phyloP scores from a whole-genome alignment of 2,113 vertebrate genomes.

The Oreotrochilus melanogaster region DNA sequence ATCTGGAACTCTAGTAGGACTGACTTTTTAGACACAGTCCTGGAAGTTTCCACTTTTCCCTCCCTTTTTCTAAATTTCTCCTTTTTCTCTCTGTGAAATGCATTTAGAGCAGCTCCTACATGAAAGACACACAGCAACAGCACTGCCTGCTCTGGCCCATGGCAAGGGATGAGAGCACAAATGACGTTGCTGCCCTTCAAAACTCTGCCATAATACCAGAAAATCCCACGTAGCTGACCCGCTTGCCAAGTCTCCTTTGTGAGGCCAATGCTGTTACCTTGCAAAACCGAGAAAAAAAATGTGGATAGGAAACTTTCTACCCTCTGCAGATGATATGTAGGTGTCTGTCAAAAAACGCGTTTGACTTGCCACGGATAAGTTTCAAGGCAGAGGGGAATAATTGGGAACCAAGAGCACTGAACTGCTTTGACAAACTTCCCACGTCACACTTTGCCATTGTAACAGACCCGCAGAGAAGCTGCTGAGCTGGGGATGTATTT shows the following conservation, averaged over 20 bases:
- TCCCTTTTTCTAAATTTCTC: not conserved
- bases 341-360: not conserved
- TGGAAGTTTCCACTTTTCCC: not conserved
- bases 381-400: slow-evolving; percentile 18
- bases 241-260: not conserved
- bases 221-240: not conserved
- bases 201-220: not conserved
- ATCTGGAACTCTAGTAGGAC: not conserved
- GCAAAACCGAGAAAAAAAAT: not conserved
- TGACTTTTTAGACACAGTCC: not conserved
- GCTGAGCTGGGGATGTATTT: not conserved
- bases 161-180: not conserved
- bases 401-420: not conserved
- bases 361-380: not conserved
- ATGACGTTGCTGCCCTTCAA: not conserved
- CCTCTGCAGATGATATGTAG: slow-evolving; percentile 39
- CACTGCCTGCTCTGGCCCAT: not conserved
- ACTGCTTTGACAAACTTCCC: not conserved
- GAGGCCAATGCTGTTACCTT: not conserved
- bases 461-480: not conserved
- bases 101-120: not conserved
- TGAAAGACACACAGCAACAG: not conserved
- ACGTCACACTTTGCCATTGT: not conserved
- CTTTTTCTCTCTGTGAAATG: not conserved
- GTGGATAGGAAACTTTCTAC: not conserved